phyloP scores from a whole-genome alignment of 2,888 invertebrate genomes.

The Chrysolina americana region DNA sequence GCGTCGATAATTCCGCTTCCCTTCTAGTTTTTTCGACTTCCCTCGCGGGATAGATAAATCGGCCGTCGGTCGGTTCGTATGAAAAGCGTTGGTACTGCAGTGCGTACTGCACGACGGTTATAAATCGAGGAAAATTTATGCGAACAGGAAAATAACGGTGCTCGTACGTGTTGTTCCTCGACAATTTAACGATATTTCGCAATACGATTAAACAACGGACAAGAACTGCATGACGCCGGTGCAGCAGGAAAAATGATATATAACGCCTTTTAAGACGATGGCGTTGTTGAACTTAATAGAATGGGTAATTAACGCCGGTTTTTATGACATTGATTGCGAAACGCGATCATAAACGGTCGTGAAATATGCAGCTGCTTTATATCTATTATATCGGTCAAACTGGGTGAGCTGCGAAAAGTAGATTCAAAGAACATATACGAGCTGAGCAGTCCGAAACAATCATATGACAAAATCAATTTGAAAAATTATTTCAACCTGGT shows the following conservation, averaged over 20 bases:
- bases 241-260: background rate
- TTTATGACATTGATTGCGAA: background rate
- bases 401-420: too few relatives aligned
- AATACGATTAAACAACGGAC: background rate
- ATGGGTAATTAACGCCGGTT: background rate
- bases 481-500: too few relatives aligned
- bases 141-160: conserved; percentile 20
- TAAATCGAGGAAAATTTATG: conserved; percentile 16
- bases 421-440: too few relatives aligned
- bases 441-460: too few relatives aligned
- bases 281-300: conserved; percentile 1
- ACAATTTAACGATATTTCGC: conserved; percentile 9
- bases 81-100: conserved; percentile 6
- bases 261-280: conserved; percentile 9
- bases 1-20: conserved; percentile 4
- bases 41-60: conserved; percentile 2
- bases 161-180: conserved; percentile 3
- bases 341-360: too few relatives aligned
- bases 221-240: conserved; percentile 4
- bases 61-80: background rate
- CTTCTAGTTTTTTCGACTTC: conserved; percentile 1
- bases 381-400: too few relatives aligned
- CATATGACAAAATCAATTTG: too few relatives aligned
- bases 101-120: conserved; percentile 2
- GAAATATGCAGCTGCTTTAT: too few relatives aligned